Base-by-base conservation (phyloP, 64 coral and sea anemone genomes). In the Actinia tenebrosa region DNA sequence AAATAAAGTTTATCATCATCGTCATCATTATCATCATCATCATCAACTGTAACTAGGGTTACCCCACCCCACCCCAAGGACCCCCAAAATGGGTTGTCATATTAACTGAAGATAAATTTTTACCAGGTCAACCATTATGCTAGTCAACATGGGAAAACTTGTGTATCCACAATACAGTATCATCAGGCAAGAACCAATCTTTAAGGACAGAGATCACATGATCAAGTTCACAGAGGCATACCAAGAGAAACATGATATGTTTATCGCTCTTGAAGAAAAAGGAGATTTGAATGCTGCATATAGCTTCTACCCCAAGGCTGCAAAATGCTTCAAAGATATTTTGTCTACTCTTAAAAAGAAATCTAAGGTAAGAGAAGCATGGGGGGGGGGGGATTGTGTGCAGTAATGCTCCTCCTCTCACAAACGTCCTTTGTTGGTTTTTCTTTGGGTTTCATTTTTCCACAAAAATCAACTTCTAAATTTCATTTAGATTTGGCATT, bases 191-290 rank as follows among this genome's bases (percentile, higher is more conserved):
- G 82, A 75, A 53, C 78, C 82, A 8, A 88, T 99, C 30, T 95
- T 99, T 8, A 50, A 80, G 44, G 86, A 79, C 60, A 88, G 96
- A 18, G 77, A 95, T 20, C 85, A 89, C 44, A 54, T 99, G 79
- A 80, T 99, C 3, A 59, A 44, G 44, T 99, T 88, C 88, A 56
- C 86, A 22, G 44, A 88, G 62, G 96, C 96, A 13, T 89, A 80
- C 86, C 93, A 95, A 53, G 90, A 92, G 45, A 90, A 92, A 54
- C 91, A 94, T 66, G 88, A 93, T 27, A 95, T 99, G 96, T 87
- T 60, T 50, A 56, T 86, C 44, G 87, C 91, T 7, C 77, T 99
- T 43, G 96, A 96, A 61, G 86, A n/a, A 0, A 83, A 56, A 77
- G 78, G 82, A 20, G 82, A 86, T 55, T 60, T 96, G 52, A 91